Percentiles rank a stretch among this genome's conserved stretches.
Conservation (phyloP, 1,140 invertebrate genomes). For the Hesperophylax magnus region DNA sequence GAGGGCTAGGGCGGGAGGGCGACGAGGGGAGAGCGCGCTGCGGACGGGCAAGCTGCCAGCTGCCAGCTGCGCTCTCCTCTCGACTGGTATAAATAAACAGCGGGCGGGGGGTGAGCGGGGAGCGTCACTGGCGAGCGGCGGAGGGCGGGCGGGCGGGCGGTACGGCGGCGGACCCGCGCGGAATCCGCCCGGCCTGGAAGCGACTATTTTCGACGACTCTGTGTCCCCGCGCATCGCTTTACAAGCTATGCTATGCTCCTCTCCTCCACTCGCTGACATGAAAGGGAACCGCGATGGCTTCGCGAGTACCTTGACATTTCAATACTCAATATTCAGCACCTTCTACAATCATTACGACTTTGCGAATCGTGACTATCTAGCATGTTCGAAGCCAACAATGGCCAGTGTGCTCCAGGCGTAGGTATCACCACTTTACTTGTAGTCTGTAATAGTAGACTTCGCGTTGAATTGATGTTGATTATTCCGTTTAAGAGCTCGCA, state of each 20-base stretch:
- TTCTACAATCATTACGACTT: background rate
- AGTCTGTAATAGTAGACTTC: too few species aligned
- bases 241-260: background rate
- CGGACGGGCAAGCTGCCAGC: background rate
- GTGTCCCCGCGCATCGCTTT: conserved; percentile 28
- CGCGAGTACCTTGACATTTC: conserved; percentile 9
- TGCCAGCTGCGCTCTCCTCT: background rate
- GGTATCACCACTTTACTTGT: too few species aligned
- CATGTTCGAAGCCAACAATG: background rate
- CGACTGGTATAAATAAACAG: background rate
- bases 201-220: conserved; percentile 38
- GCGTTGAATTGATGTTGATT: too few species aligned
- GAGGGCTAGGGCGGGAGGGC: background rate
- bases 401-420: background rate
- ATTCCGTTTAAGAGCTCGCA: too few species aligned
- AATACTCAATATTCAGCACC: background rate
- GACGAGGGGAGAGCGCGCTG: background rate
- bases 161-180: background rate
- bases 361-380: background rate
- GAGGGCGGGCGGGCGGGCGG: too few species aligned
- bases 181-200: conserved; percentile 37
- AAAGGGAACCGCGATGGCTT: background rate
- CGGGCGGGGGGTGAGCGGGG: background rate
- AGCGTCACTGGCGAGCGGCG: background rate
- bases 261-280: conserved; percentile 6